These are phyloP conservation scores for Melanogrammus aeglefinus DNA, from an alignment of 2,797 vertebrate species.

Conservation along the genomic window DNA sequence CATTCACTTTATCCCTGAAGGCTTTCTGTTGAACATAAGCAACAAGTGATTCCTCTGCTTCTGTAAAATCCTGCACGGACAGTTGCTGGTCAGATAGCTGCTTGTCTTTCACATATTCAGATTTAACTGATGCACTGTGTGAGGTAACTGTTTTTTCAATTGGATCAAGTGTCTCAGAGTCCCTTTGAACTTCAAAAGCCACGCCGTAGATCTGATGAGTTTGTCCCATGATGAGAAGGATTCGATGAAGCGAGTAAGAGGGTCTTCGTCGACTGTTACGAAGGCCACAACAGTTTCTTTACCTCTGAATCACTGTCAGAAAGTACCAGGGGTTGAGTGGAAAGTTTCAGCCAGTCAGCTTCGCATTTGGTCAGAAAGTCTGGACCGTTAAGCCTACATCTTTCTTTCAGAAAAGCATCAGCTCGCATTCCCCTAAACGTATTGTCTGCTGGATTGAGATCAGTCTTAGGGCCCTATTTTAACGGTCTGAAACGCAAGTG, in stretches of 20 bases:
- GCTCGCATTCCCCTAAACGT: background rate
- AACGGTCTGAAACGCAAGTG: no score
- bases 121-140: background rate
- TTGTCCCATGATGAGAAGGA: slow-evolving; percentile 3
- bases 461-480: no score
- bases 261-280: background rate
- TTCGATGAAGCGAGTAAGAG: background rate
- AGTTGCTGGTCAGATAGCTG: background rate
- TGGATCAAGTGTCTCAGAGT: background rate
- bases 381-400: background rate
- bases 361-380: background rate
- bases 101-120: background rate
- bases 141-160: background rate
- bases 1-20: no score
- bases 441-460: background rate
- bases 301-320: background rate
- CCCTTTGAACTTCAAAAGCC: background rate
- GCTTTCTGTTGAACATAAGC: no score
- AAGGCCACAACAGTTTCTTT: background rate
- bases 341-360: background rate
- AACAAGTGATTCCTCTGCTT: no score
- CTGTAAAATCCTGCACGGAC: background rate
- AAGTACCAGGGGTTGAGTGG: background rate
- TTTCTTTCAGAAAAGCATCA: background rate
- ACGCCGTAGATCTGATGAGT: background rate